Evolutionary conservation across 1,140 invertebrate genomes (phyloP).

Genomic region (Nebria ingens): DNA sequence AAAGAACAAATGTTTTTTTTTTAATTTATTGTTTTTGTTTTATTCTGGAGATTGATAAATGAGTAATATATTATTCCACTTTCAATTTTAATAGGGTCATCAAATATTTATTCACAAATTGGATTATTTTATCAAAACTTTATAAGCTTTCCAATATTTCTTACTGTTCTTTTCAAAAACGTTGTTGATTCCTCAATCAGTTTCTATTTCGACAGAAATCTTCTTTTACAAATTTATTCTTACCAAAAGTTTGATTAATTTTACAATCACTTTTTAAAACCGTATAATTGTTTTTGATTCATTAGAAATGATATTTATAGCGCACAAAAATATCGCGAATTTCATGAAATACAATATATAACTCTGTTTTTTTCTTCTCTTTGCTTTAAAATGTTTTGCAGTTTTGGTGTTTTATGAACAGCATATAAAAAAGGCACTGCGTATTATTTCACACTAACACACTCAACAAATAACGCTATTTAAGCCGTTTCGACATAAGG

Average conservation of each 20-base stretch:
- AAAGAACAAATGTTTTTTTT: no score
- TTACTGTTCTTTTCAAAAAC: no score
- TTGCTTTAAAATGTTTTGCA: background rate
- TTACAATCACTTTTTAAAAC: background rate
- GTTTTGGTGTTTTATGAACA: slow-evolving; percentile 5
- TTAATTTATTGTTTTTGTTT: no score
- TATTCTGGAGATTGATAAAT: no score
- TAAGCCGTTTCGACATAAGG: slow-evolving; percentile 1
- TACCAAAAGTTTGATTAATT: slow-evolving; percentile 2
- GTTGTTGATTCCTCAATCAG: no score
- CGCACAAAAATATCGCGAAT: slow-evolving; percentile 1
- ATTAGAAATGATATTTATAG: background rate
- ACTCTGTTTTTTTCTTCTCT: background rate
- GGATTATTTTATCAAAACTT: no score
- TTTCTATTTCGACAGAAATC: no score
- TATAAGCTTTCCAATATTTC: no score
- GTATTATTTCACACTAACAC: slow-evolving; percentile 6
- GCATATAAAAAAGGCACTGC: slow-evolving; percentile 5
- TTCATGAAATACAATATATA: background rate
- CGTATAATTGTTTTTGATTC: background rate
- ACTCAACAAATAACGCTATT: slow-evolving; percentile 1
- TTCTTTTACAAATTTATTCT: no score
- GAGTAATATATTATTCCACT: background rate
- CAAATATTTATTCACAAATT: background rate
- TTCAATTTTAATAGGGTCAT: background rate